Conservation (phyloP, 64 coral and sea anemone genomes). For the Acropora tenuis region DNA sequence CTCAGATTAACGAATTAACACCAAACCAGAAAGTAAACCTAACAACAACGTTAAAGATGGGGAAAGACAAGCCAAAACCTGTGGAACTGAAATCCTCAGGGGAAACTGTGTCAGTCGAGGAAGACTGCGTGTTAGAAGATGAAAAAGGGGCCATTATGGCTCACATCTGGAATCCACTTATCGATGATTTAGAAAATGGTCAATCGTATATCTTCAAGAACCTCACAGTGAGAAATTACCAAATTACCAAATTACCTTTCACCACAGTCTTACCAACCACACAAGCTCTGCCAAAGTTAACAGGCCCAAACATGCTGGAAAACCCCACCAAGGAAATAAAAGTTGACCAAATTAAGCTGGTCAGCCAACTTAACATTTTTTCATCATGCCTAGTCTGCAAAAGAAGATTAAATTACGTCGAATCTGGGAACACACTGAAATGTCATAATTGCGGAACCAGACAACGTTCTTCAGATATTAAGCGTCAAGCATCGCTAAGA, state of each 20-base stretch:
- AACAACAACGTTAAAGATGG: background rate
- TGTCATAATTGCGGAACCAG: background rate
- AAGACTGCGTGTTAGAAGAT: constrained; percentile 51
- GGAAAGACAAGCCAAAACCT: constrained; percentile 22
- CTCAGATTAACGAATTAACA: constrained; percentile 1
- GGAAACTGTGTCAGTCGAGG: constrained; percentile 17
- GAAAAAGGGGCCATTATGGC: constrained; percentile 28
- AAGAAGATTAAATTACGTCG: constrained; percentile 40
- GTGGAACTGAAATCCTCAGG: constrained; percentile 26
- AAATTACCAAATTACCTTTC: constrained; percentile 8
- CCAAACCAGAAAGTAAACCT: background rate
- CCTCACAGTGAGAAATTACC: constrained; percentile 32
- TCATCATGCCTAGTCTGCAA: constrained; percentile 53
- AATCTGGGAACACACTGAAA: background rate
- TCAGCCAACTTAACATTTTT: constrained; percentile 11
- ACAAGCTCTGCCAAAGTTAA: constrained; percentile 20
- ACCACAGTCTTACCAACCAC: constrained; percentile 34
- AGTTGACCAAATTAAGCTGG: constrained; percentile 32
- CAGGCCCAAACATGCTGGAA: constrained; percentile 14
- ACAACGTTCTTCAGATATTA: constrained; percentile 25
- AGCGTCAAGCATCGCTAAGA: constrained; percentile 25
- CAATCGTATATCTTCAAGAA: constrained; percentile 40
- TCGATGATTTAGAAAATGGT: constrained; percentile 15
- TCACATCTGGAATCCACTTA: constrained; percentile 40
- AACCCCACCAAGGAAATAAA: background rate